phyloP scores from a whole-genome alignment of 2,888 invertebrate genomes.

The Drosophila cognata region DNA sequence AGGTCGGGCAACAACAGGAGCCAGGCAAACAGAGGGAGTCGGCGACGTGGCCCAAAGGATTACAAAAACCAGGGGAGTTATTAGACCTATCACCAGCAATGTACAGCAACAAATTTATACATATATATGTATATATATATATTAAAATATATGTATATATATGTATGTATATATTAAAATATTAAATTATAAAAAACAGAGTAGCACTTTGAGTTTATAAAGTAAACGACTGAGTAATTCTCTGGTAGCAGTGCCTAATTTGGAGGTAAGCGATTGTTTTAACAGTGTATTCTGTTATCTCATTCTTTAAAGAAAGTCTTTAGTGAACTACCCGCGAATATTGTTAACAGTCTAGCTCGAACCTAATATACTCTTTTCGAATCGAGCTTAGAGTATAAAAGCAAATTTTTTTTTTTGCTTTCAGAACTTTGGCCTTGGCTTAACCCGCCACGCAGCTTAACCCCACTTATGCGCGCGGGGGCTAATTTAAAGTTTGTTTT shows the following conservation, averaged over 20 bases:
- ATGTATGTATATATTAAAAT: slow-evolving; percentile 10
- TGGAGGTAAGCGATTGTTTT: not conserved
- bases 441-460: slow-evolving; percentile 64
- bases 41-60: slow-evolving; percentile 69
- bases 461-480: slow-evolving; percentile 60
- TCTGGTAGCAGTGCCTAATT: not conserved
- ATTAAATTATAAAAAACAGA: slow-evolving; percentile 28
- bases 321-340: not conserved
- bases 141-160: not conserved
- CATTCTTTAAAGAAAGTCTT: not conserved
- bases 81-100: slow-evolving; percentile 69
- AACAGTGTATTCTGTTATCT: not conserved
- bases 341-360: not conserved
- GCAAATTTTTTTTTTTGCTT: slow-evolving; percentile 28
- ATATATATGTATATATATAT: slow-evolving; percentile 7
- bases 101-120: slow-evolving; percentile 28
- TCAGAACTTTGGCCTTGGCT: slow-evolving; percentile 64
- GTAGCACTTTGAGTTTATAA: not conserved
- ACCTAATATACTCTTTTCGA: not conserved
- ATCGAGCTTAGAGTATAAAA: not conserved
- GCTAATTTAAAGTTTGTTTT: slow-evolving; percentile 77
- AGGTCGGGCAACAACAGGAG: slow-evolving; percentile 40
- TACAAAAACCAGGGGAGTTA: slow-evolving; percentile 73
- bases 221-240: not conserved
- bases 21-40: slow-evolving; percentile 12